phyloP scores from a whole-genome alignment of 2,888 invertebrate species.

The Noctua janthe region DNA sequence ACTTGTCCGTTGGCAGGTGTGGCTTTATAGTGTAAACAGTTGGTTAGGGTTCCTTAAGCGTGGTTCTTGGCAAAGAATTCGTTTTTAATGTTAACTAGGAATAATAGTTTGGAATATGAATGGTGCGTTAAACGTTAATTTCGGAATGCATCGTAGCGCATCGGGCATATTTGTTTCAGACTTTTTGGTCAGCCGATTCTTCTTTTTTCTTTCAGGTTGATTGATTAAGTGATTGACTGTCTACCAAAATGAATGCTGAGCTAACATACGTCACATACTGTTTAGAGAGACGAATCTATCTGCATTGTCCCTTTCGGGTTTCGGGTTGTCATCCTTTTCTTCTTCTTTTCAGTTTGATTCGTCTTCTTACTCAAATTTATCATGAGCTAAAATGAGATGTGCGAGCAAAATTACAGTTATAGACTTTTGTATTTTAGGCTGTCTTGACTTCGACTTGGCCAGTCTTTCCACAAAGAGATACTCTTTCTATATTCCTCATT shows the following conservation, averaged over 20 bases:
- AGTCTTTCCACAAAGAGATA: neutral
- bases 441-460: neutral
- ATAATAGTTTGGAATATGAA: neutral
- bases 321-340: too few species aligned
- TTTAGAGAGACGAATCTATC: too few species aligned
- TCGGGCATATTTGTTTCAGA: fast-evolving
- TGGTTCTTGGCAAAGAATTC: constrained; percentile 21
- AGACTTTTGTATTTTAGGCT: neutral
- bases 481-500: neutral
- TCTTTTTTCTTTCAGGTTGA: neutral
- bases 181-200: neutral
- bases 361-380: neutral
- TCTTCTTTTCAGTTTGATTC: neutral
- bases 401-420: neutral
- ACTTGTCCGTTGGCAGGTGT: constrained; percentile 61
- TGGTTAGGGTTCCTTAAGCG: constrained; percentile 46
- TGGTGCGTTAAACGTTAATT: neutral
- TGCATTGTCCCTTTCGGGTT: too few species aligned
- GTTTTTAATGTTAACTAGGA: neutral
- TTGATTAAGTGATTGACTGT: neutral
- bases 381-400: neutral
- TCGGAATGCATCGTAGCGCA: neutral
- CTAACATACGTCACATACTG: too few species aligned
- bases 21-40: constrained; percentile 58
- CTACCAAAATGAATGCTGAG: neutral